Percentiles rank a stretch among this genome's conserved stretches.
phyloP scores from a whole-genome alignment of 2,797 vertebrate species.

The Acomys russatus region DNA sequence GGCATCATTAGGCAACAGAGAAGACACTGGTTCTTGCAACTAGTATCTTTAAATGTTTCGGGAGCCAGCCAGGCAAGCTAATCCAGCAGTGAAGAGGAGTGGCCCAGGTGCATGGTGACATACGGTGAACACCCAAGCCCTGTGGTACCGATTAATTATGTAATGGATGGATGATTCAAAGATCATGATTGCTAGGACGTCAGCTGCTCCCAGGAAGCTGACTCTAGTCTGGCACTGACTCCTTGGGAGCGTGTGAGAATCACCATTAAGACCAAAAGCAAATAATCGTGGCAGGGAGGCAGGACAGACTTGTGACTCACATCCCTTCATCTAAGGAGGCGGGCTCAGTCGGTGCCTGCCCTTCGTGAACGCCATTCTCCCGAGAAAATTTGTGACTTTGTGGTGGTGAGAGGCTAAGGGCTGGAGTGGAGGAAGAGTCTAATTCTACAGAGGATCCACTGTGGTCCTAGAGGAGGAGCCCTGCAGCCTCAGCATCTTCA shows the following conservation, averaged over 20 bases:
- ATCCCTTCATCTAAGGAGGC: neutral
- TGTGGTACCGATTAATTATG: neutral
- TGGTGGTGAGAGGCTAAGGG: neutral
- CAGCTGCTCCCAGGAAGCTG: slow-evolving; percentile 42
- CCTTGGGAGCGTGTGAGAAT: neutral
- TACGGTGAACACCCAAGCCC: slow-evolving; percentile 44
- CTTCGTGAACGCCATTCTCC: slow-evolving; percentile 34
- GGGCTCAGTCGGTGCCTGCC: neutral
- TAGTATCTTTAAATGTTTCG: neutral
- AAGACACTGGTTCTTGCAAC: slow-evolving; percentile 29
- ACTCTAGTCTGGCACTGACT: neutral
- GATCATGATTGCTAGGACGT: slow-evolving; percentile 14
- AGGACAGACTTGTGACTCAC: neutral
- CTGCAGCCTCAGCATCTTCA: neutral
- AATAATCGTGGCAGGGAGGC: neutral
- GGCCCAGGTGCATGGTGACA: slow-evolving; percentile 20
- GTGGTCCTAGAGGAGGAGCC: neutral
- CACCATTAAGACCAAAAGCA: neutral
- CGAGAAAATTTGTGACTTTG: neutral
- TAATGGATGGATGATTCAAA: slow-evolving; percentile 74
- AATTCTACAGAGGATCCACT: neutral
- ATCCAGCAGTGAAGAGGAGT: slow-evolving; percentile 53
- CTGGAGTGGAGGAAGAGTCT: neutral
- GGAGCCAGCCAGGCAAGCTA: slow-evolving; percentile 71
- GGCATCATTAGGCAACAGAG: slow-evolving; percentile 46